Base-by-base conservation (phyloP, 64 coral and sea anemone species). In the Pocillopora verrucosa region DNA sequence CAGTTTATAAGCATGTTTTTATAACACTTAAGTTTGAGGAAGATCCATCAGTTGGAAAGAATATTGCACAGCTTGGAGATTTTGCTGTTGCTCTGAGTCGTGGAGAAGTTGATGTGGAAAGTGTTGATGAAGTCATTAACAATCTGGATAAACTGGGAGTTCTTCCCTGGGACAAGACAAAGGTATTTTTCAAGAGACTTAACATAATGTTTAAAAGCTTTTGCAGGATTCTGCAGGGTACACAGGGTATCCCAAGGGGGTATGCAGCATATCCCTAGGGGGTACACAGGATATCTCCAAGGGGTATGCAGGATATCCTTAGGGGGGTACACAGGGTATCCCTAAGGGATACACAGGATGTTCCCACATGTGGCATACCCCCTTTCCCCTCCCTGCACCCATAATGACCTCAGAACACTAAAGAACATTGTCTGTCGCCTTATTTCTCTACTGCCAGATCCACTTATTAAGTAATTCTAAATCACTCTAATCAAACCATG, bases 81-180 rank as follows among this genome's bases (percentile, higher is more conserved):
- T 88, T 98, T 60, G 93, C 96, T 34, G 75, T 88, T 15, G 93
- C 81, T 59, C 73, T 98, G 24, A 90, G 92, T 34, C 89, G 96
- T 56, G 64, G 74, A 34, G 96, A 98, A 78, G 45, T 98, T 14
- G 88, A 95, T 60, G 83, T 72, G 13, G 81, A 78, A 59, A 36
- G 65, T n/a, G 79, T 98, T 13, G 73, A 90, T 38, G 37, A 88
- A 10, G 68, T 98, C 3, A 76, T 95, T 13, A 58, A 77, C 3
- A 91, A 94, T 75, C 74, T 98, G 58, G 90, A 98, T 37, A 78
- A 90, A 58, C 64, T 95, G 20, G 97, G 97, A n/a, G 83, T 80
- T 26, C 36, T 99, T 7, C 90, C 94, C 2, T 99, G 97, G 93
- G 97, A 99, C 36, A 95, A 88, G 58, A 99, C 97, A 75, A 93